Percentiles rank a stretch among this genome's conserved stretches.
Evolutionary conservation across 2,888 invertebrate genomes (phyloP).

Genomic region (Exephanes ischioxanthus): DNA sequence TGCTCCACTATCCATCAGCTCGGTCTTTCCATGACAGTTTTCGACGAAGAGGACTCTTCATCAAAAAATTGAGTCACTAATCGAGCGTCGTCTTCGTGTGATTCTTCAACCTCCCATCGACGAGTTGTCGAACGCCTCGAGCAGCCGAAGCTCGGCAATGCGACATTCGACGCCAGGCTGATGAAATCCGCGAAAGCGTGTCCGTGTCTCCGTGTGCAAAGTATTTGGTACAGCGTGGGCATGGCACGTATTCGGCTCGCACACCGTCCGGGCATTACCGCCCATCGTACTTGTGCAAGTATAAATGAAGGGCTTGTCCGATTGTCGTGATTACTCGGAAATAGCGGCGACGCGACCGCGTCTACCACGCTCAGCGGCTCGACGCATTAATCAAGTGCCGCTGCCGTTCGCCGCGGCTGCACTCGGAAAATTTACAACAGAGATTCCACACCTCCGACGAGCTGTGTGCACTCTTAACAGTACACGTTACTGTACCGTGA

Average conservation of each 20-base stretch:
- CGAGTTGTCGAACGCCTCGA: neutral
- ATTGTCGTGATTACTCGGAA: slow-evolving; percentile 64
- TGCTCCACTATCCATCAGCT: slow-evolving; percentile 1
- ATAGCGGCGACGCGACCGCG: slow-evolving; percentile 46
- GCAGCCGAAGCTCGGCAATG: neutral
- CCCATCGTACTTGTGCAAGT: slow-evolving; percentile 57
- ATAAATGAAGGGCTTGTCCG: slow-evolving; percentile 61
- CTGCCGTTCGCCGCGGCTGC: slow-evolving; percentile 18
- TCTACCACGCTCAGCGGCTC: slow-evolving; percentile 52
- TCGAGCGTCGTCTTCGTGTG: slow-evolving; percentile 1
- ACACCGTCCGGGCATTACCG: slow-evolving; percentile 48
- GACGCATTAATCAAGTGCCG: slow-evolving; percentile 61
- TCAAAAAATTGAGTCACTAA: slow-evolving; percentile 27
- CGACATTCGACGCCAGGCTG: slow-evolving; percentile 19
- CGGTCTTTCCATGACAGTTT: slow-evolving; percentile 15
- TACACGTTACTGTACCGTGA: slow-evolving; percentile 81
- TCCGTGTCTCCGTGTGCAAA: neutral
- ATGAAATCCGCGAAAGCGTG: slow-evolving; percentile 27
- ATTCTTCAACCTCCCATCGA: neutral
- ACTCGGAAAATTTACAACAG: slow-evolving; percentile 58
- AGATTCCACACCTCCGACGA: slow-evolving; percentile 55
- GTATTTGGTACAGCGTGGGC: slow-evolving; percentile 34
- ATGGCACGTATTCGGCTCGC: slow-evolving; percentile 19
- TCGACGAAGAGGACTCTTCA: slow-evolving; percentile 32
- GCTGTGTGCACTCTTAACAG: slow-evolving; percentile 76